Conservation (phyloP, 2,113 vertebrate genomes). For the Ophthalmolycus amberensis region DNA sequence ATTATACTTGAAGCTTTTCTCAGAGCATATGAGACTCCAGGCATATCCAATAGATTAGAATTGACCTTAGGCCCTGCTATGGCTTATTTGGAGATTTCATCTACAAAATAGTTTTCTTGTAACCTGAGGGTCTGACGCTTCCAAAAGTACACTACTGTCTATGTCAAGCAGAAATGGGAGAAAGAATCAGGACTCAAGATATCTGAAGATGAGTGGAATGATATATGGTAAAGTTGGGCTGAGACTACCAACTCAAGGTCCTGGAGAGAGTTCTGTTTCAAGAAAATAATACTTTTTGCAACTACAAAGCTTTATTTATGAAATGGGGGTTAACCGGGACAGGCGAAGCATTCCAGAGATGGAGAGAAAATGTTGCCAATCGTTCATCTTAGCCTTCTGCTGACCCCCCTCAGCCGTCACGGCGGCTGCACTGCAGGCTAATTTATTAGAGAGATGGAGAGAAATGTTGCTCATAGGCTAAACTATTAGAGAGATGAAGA, state of each 20-base stretch:
- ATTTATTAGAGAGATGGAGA: too few relatives aligned
- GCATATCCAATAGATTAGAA: constrained; percentile 19
- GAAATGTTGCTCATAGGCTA: too few relatives aligned
- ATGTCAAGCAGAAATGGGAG: background rate
- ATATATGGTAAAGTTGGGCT: background rate
- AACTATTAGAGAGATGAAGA: too few relatives aligned
- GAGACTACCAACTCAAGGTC: background rate
- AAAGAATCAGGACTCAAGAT: background rate
- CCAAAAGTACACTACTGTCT: background rate
- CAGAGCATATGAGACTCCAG: background rate
- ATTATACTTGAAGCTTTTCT: constrained; percentile 19
- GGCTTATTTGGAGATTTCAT: background rate
- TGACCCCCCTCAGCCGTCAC: too few relatives aligned
- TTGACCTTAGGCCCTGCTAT: background rate
- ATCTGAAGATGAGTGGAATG: background rate
- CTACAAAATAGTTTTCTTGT: constrained; percentile 5
- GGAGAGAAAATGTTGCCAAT: too few relatives aligned
- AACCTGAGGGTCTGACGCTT: background rate
- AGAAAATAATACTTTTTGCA: background rate
- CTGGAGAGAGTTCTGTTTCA: background rate
- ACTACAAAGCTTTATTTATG: background rate
- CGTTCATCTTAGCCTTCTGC: too few relatives aligned
- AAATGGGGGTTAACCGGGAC: background rate
- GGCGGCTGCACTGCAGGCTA: too few relatives aligned
- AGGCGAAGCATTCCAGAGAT: too few relatives aligned